Base-by-base conservation (phyloP, 2,113 vertebrate genomes). In the Lonchura striata region DNA sequence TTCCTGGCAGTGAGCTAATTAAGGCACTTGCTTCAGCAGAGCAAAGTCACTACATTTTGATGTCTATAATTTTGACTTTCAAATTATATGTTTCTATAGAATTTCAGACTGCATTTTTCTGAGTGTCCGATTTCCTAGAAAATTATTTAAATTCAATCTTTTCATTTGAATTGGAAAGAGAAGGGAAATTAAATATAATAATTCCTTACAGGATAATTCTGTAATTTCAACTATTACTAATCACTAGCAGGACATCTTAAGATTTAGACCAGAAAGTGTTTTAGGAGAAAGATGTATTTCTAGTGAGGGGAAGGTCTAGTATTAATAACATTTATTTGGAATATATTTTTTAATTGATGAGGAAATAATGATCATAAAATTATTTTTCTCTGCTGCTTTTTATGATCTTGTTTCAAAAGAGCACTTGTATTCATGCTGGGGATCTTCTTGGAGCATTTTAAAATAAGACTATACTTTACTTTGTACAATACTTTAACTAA, bases 131-230 rank as follows among this genome's bases (percentile, higher is more conserved):
- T 86, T 94, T 90, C 44, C 60, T 57, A 70, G 60, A 47, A 82
- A 92, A 71, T 86, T 50, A 77, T 91, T 93, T 92, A 78, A 93
- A 93, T 83, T 86, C 19, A 8, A n/a, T 53, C 14, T 66, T 81
- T 92, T 47, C 19, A 65, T 86, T 77, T 82, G 39, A 63, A 28
- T 35, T 92, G 20, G 44, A 64, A 95, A 81, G 31, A 70, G 16
- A 61, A 90, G 3, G 23, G 54, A 90, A 66, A 13, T 37, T 39
- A 77, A 93, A 74, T 50, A 59, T 24, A 71, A 41, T 84, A 65
- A 70, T 59, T 80, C 46, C 56, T 92, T 69, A 31, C 10, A 70
- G 42, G 39, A 33, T 53, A 61, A 53, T 82, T 82, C 41, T 76
- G 18, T 61, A 69, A 90, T 77, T 93, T 92, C 54, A 65, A 12